phyloP scores from a whole-genome alignment of 2,113 vertebrate genomes.

The Syngnathoides biaculeatus region DNA sequence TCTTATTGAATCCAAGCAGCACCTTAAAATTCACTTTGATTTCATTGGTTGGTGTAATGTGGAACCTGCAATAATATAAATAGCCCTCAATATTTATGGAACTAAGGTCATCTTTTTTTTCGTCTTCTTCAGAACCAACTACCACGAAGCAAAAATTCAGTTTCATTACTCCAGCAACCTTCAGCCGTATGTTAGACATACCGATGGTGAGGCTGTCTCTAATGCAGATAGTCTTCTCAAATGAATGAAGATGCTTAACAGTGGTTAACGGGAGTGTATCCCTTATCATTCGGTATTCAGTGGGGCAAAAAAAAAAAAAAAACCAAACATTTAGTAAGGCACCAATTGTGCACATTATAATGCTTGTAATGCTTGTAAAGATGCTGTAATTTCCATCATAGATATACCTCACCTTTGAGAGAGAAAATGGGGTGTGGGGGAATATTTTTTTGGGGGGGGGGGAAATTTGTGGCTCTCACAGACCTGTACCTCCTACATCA shows the following conservation, averaged over 20 bases:
- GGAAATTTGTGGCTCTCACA: no score
- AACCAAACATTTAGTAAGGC: no score
- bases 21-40: neutral
- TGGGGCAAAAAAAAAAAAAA: no score
- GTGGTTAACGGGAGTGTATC: neutral
- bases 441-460: no score
- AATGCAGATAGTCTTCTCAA: no score
- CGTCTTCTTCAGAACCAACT: neutral
- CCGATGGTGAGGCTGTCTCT: conserved; percentile 28
- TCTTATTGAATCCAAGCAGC: neutral
- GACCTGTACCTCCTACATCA: no score
- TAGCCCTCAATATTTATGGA: no score
- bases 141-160: conserved; percentile 4
- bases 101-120: neutral
- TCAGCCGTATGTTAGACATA: neutral
- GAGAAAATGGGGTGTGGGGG: no score
- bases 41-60: neutral
- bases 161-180: conserved; percentile 31
- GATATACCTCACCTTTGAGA: no score
- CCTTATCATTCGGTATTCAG: neutral
- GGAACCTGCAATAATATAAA: neutral
- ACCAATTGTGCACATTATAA: no score
- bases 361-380: no score
- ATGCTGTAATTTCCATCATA: no score
- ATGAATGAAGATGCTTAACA: neutral